These are phyloP conservation scores for Ovis canadensis DNA, from an alignment of 2,113 vertebrate species.

Conservation along the genomic window DNA sequence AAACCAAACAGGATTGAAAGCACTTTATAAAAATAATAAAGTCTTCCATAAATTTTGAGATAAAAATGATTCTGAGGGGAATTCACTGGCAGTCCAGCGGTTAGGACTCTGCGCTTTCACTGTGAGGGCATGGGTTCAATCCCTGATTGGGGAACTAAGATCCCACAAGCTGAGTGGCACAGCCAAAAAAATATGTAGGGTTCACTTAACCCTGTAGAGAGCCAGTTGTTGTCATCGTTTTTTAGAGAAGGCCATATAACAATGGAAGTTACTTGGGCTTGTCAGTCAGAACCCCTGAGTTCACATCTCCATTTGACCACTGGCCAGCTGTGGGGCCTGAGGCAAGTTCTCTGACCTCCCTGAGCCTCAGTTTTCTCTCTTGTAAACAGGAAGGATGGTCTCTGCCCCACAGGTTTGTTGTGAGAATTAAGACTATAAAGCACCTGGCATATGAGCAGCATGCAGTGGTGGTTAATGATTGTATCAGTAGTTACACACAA, in stretches of 20 bases:
- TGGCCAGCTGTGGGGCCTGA: neutral
- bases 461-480: neutral
- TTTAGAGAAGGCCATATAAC: neutral
- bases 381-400: neutral
- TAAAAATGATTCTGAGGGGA: neutral
- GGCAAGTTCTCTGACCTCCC: neutral
- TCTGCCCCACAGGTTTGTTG: neutral
- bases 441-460: neutral
- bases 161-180: no score
- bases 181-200: neutral
- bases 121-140: neutral
- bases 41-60: neutral
- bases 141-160: neutral
- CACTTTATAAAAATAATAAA: neutral
- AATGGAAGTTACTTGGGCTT: neutral
- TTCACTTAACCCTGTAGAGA: neutral
- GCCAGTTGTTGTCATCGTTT: neutral
- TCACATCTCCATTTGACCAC: neutral
- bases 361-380: neutral
- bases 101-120: neutral
- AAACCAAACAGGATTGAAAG: neutral
- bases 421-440: neutral
- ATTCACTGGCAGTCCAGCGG: neutral
- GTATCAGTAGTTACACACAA: neutral
- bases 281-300: neutral